phyloP scores from a whole-genome alignment of 2,888 invertebrate genomes.

The Noctua pronuba region DNA sequence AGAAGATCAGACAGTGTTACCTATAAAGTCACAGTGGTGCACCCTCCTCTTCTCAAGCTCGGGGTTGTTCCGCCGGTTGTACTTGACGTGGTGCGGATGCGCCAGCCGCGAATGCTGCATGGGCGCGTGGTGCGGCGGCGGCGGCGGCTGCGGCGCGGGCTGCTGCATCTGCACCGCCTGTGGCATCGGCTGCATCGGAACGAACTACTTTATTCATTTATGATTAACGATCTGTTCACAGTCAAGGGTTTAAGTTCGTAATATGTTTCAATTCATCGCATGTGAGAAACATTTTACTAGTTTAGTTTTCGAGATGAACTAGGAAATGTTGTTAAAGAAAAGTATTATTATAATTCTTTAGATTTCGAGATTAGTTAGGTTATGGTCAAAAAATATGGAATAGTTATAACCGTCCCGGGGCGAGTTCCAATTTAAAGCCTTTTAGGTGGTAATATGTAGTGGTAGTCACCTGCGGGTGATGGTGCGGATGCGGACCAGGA shows the following conservation, averaged over 20 bases:
- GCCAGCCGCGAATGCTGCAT: conserved; percentile 81
- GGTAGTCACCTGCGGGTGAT: conserved; percentile 77
- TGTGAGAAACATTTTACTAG: neutral
- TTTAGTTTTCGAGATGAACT: neutral
- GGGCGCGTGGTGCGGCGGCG: conserved; percentile 68
- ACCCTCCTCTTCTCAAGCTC: conserved; percentile 98
- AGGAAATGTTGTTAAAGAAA: neutral
- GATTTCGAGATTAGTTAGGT: neutral
- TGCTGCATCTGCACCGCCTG: conserved; percentile 77
- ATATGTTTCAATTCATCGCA: neutral
- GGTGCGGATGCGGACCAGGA: conserved; percentile 77
- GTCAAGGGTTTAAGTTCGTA: neutral
- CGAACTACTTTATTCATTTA: conserved; percentile 58
- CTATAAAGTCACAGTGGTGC: conserved; percentile 98
- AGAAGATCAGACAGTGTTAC: conserved; percentile 83
- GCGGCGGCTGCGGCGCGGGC: conserved; percentile 70
- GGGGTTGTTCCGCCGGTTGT: conserved; percentile 98
- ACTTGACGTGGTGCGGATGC: conserved; percentile 90
- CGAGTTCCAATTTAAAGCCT: neutral
- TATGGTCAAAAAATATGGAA: neutral
- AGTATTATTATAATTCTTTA: neutral
- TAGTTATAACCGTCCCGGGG: neutral
- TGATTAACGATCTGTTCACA: conserved; percentile 23
- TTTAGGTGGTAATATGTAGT: conserved; percentile 1
- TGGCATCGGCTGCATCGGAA: conserved; percentile 73